Evolutionary conservation across 2,113 vertebrate species (phyloP), one percentile per base, ranked within the genome.

Genomic region (Oriolus oriolus): DNA sequence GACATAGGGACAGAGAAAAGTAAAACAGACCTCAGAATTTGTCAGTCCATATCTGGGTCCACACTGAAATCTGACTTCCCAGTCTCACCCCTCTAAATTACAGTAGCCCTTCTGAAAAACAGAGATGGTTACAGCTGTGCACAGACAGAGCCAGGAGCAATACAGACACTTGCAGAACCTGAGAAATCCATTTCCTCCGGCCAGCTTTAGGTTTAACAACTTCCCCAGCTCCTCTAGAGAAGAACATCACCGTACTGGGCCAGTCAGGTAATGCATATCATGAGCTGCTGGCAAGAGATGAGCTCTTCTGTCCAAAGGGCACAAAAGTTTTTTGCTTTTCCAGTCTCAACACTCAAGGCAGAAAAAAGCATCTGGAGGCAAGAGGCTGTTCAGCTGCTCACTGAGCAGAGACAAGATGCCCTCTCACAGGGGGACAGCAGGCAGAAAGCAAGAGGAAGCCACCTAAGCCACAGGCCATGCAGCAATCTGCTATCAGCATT

Each of bases 241-340:
- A 74, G 24, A 57, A 3, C 16, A 78, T 22, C 2, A 4, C 24
- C 0, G 0, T n/a, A 15, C 49, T 44, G 44, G 33, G 22, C 20
- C 37, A 41, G 37, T 49, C 41, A 69, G 19, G 21, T 60, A 57
- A 56, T 5, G 28, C 19, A 35, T 44, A 49, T 7, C n/a, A 49
- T 4, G 31, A 21, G 33, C 50, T 65, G 33, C n/a, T 66, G 56
- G 74, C 30, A 37, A 54, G 20, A 74, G 30, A 39, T 27, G 39
- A 81, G 10, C 19, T 75, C 27, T 82, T n/a, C 42, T 26, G 26
- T 45, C 26, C n/a, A 82, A 81, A 87, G 75, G 74, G 47, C 52
- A 66, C 27, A 41, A 10, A 64, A 68, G 11, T 71, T 87, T 87
- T 77, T 33, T 16, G 4, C 31, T 87, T 78, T 75, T 59, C 39